Conservation (phyloP, 1,140 invertebrate genomes). For the Proales similis region DNA sequence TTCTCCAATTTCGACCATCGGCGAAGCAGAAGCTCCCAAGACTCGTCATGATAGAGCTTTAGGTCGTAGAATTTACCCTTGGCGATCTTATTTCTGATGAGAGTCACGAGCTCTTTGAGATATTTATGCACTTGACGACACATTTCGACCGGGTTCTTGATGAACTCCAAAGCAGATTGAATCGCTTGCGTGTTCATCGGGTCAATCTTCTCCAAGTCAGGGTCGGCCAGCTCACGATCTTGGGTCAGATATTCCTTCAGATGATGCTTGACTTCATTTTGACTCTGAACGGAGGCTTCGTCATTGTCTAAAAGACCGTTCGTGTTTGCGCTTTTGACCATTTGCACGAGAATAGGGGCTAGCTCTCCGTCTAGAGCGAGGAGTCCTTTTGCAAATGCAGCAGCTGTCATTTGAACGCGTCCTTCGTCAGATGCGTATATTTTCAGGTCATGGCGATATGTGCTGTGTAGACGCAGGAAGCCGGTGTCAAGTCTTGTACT, state of each 20-base stretch:
- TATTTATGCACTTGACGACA: slow-evolving; percentile 34
- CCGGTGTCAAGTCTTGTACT: slow-evolving; percentile 66
- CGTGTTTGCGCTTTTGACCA: slow-evolving; percentile 98
- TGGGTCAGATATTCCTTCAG: slow-evolving; percentile 18
- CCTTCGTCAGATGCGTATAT: slow-evolving; percentile 99
- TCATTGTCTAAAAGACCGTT: slow-evolving; percentile 96
- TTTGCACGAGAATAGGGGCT: slow-evolving; percentile 96
- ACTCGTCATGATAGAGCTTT: slow-evolving; percentile 90
- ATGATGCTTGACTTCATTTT: slow-evolving; percentile 29
- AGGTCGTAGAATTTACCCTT: slow-evolving; percentile 32
- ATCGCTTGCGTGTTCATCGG: slow-evolving; percentile 29
- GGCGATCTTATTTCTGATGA: slow-evolving; percentile 25
- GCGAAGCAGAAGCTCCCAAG: slow-evolving; percentile 94
- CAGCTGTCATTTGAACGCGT: slow-evolving; percentile 97
- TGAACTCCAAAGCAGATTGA: slow-evolving; percentile 60
- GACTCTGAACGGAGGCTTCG: slow-evolving; percentile 64
- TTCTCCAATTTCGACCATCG: slow-evolving; percentile 98
- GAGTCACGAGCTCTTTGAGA: slow-evolving; percentile 41
- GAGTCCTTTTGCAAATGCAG: slow-evolving; percentile 95
- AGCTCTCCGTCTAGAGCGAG: slow-evolving; percentile 93
- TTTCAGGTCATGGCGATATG: slow-evolving; percentile 95
- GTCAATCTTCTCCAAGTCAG: slow-evolving; percentile 26
- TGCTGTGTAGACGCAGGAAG: slow-evolving; percentile 84
- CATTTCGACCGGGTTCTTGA: slow-evolving; percentile 80
- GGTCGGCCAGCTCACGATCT: slow-evolving; percentile 5